These are phyloP conservation scores for Lipotes vexillifer DNA, from an alignment of 2,113 vertebrate genomes.

Conservation along the genomic window DNA sequence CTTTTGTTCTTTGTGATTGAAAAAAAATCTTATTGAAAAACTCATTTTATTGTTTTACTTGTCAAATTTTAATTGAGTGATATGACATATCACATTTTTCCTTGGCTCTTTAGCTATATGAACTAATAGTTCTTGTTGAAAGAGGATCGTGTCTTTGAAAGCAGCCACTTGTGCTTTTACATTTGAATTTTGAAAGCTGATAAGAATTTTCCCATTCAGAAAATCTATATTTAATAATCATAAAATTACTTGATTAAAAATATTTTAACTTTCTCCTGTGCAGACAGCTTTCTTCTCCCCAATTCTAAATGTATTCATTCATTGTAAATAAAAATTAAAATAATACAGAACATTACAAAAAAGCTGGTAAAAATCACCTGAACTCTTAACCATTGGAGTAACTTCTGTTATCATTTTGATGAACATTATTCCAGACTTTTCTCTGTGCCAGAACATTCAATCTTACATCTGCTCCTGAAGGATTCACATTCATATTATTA, in stretches of 20 bases:
- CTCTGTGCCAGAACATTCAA: background rate
- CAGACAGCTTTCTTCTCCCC: background rate
- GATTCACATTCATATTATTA: background rate
- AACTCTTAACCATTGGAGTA: background rate
- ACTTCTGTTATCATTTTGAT: background rate
- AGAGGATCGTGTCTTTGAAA: conserved; percentile 7
- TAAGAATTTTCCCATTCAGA: background rate
- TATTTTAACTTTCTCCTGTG: background rate
- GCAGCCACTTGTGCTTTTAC: background rate
- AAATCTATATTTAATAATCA: conserved; percentile 40
- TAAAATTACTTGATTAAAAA: conserved; percentile 24
- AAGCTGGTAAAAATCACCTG: background rate
- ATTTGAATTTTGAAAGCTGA: conserved; percentile 4
- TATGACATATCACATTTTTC: background rate
- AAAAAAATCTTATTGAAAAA: conserved; percentile 16
- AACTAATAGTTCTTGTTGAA: background rate
- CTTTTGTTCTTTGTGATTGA: background rate
- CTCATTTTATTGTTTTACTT: conserved; percentile 29
- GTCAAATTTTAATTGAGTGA: conserved; percentile 46
- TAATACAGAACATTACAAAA: background rate
- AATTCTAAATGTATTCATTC: background rate
- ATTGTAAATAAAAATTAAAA: conserved; percentile 16
- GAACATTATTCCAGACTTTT: background rate
- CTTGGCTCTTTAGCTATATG: background rate
- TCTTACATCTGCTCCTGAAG: background rate